These are phyloP conservation scores for Ondatra zibethicus DNA, from an alignment of 2,113 vertebrate species.

Conservation along the genomic window DNA sequence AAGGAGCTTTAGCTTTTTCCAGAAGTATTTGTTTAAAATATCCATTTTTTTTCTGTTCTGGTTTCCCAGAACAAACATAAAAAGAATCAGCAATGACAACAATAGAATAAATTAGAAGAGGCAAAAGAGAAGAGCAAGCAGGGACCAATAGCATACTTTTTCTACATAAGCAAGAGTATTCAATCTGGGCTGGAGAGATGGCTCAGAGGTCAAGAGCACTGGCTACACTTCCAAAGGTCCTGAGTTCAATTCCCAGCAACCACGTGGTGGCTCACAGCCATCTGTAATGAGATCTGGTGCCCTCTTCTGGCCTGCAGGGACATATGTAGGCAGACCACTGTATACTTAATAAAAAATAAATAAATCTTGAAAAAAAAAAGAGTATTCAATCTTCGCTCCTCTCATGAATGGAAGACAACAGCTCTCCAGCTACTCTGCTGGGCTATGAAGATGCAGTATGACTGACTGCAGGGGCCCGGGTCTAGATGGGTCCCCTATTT, in stretches of 20 bases:
- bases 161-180: not conserved
- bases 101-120: not conserved
- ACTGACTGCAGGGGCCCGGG: not conserved
- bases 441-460: not conserved
- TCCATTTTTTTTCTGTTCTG: not conserved
- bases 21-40: not conserved
- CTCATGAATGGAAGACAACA: not conserved
- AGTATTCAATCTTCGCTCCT: not conserved
- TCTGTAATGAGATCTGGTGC: too few relatives aligned
- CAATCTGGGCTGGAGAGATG: too few relatives aligned
- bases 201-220: too few relatives aligned
- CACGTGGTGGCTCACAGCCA: too few relatives aligned
- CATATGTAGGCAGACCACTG: too few relatives aligned
- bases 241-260: too few relatives aligned
- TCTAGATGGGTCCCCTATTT: constrained; percentile 4
- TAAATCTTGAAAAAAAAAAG: too few relatives aligned
- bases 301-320: too few relatives aligned
- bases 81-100: not conserved
- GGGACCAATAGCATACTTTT: not conserved
- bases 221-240: too few relatives aligned
- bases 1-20: not conserved
- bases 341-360: too few relatives aligned
- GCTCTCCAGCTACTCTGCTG: not conserved
- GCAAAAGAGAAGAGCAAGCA: constrained; percentile 27
- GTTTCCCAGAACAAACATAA: not conserved